These are phyloP conservation scores for Strigamia maritima DNA, from an alignment of 2,888 invertebrate species.

Conservation along the genomic window DNA sequence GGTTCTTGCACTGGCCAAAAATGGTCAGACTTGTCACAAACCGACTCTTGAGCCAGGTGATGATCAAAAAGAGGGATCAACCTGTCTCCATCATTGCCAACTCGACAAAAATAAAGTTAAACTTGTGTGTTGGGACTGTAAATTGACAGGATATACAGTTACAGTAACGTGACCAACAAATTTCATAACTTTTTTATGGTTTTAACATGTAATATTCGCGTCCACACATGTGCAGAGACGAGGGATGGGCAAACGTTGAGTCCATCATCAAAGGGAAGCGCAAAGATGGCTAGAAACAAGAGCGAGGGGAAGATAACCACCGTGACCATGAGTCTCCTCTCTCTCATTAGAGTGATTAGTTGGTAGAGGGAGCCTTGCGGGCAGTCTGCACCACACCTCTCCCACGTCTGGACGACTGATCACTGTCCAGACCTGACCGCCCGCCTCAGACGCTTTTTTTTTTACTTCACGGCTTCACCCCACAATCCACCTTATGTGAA, in stretches of 20 bases:
- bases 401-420: not conserved
- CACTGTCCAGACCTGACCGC: not conserved
- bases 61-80: not conserved
- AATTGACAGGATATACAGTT: too few species aligned
- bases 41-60: not conserved
- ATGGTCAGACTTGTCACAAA: not conserved
- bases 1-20: not conserved
- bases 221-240: not conserved
- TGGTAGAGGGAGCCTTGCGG: not conserved
- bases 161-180: too few species aligned
- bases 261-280: not conserved
- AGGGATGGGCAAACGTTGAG: not conserved
- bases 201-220: not conserved
- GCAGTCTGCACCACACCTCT: not conserved
- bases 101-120: too few species aligned
- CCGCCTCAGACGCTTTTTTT: not conserved
- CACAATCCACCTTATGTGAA: not conserved
- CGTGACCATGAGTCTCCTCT: not conserved
- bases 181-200: too few species aligned
- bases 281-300: not conserved
- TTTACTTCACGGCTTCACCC: not conserved
- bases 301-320: not conserved
- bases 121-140: too few species aligned
- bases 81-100: not conserved
- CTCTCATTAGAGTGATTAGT: not conserved